These are phyloP conservation scores for Leptura quadrifasciata DNA, from an alignment of 2,888 invertebrate species.

Conservation along the genomic window DNA sequence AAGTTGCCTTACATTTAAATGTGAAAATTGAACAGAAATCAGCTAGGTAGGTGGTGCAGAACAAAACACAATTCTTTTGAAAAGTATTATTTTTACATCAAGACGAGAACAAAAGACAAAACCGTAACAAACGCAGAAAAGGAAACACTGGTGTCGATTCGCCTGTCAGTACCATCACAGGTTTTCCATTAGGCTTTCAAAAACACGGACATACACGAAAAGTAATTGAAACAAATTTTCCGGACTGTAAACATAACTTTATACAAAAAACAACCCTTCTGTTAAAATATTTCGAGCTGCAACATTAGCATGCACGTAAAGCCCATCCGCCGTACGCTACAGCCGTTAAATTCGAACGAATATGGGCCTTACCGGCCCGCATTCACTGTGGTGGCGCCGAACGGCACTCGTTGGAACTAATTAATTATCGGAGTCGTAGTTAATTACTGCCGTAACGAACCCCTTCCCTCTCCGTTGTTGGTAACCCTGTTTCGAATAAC, in stretches of 20 bases:
- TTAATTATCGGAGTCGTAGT: constrained; percentile 73
- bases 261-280: constrained; percentile 62
- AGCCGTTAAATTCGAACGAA: constrained; percentile 52
- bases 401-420: constrained; percentile 72
- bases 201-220: constrained; percentile 46
- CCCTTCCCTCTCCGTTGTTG: constrained; percentile 63
- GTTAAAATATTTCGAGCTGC: constrained; percentile 61
- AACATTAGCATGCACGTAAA: constrained; percentile 32
- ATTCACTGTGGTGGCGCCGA: constrained; percentile 66
- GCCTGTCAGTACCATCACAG: constrained; percentile 28
- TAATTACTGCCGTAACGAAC: constrained; percentile 72
- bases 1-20: no score
- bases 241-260: constrained; percentile 58
- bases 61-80: constrained; percentile 25
- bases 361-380: constrained; percentile 55
- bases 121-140: constrained; percentile 20
- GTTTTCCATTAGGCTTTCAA: constrained; percentile 47
- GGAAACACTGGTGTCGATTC: constrained; percentile 31
- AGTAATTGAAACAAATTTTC: constrained; percentile 61
- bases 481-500: constrained; percentile 60
- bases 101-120: constrained; percentile 34
- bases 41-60: neutral
- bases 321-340: neutral
- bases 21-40: neutral
- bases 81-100: constrained; percentile 28